phyloP scores from a whole-genome alignment of 2,113 vertebrate species.

The Phylloscopus trochilus region DNA sequence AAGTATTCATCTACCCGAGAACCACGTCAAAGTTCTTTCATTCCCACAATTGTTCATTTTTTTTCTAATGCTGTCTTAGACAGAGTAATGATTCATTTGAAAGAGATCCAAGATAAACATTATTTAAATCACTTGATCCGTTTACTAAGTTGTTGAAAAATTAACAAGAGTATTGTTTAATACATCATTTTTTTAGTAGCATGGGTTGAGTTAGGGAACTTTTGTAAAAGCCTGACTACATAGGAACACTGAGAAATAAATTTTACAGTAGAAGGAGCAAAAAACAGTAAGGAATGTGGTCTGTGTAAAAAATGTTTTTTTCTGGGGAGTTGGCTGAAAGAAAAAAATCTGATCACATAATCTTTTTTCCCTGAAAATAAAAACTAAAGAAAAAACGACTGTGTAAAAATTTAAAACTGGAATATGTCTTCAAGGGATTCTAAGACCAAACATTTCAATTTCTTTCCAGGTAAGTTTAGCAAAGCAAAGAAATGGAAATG shows the following conservation, averaged over 20 bases:
- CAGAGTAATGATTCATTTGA: background rate
- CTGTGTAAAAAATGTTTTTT: background rate
- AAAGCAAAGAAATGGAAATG: background rate
- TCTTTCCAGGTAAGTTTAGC: background rate
- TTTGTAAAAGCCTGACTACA: background rate
- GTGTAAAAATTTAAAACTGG: background rate
- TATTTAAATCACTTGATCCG: conserved; percentile 12
- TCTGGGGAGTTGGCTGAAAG: background rate
- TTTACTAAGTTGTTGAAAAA: conserved; percentile 45
- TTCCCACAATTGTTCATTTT: conserved; percentile 30
- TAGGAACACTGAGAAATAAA: background rate
- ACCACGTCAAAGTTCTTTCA: background rate
- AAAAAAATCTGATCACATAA: background rate
- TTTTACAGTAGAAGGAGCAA: conserved; percentile 1
- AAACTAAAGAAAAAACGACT: background rate
- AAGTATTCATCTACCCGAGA: background rate
- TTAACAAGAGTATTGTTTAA: conserved; percentile 2
- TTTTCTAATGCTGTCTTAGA: background rate
- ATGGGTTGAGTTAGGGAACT: background rate
- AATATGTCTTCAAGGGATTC: background rate
- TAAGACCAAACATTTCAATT: background rate
- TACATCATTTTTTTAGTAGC: background rate
- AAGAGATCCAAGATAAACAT: background rate
- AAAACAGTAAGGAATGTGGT: background rate
- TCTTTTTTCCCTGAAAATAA: background rate